Evolutionary conservation across 2,888 invertebrate species (phyloP), one percentile per base, ranked within the genome.

Genomic region (Pammene aurita): DNA sequence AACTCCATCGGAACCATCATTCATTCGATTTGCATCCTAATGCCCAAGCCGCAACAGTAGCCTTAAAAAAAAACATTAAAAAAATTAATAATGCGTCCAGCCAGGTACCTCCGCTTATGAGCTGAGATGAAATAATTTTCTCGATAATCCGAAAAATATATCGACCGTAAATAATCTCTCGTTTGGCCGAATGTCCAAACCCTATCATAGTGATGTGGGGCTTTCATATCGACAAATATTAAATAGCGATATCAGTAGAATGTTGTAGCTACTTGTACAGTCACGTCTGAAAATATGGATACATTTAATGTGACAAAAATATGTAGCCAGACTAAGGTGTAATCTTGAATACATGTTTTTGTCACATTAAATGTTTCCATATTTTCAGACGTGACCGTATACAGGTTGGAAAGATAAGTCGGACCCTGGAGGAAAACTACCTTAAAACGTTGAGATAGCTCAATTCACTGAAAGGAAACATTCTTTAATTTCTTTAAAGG

Each of bases 71-170:
- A 66, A 10, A 48, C 7, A 10, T 48, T 48, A 4, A 48, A 54
- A 61, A 60, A 70, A 66, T 66, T 70, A 70, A 66, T 70, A 69
- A 64, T 58, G 11, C 18, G 54, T 14, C 56, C 61, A 34, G 63
- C 48, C 68, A 63, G 72, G 72, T 71, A 73, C 69, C 72, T 75
- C 73, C 75, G 72, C 73, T 75, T 84, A 77, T 83, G 83, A 78
- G 82, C 80, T 77, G 80, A 82, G 85, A 86, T 90, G 83, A 90
- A 90, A 90, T 91, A 87, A 92, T 91, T 90, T 92, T 82, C 85
- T 80, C 77, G 85, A 85, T 90, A 91, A 91, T 90, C 90, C 89
- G 73, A 85, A 88, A 92, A 86, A 90, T 90, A 90, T 90, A 88
- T 86, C 82, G 86, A 74, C 81, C 85, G 85, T 92, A 92, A 91